Evolutionary conservation across 2,113 vertebrate species (phyloP), one percentile per base, ranked within the genome.

Genomic region (Shinisaurus crocodilurus): DNA sequence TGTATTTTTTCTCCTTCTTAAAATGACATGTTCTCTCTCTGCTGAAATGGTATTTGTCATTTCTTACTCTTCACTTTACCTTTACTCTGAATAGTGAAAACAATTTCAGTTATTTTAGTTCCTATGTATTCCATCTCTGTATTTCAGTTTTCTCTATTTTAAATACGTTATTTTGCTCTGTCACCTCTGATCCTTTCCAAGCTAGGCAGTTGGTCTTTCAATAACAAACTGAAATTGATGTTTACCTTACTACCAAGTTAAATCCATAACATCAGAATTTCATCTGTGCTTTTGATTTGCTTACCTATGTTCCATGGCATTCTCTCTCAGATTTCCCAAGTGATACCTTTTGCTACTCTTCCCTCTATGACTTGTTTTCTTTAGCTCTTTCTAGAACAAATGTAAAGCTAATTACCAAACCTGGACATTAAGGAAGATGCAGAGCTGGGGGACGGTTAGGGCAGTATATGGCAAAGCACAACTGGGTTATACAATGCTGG

Each of bases 371-470:
- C 13, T 45, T 43, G 29, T 15, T 60, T 34, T 88, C 45, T 32
- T 40, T 3, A 88, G 27, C 67, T 74, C 16, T 60, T 74, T 89
- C 40, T 40, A 83, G 67, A 57, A 54, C 29, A 75, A 5, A 34
- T 82, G 65, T 82, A 40, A 82, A 74, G 27, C 69, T 82, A 43
- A 88, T 88, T 72, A 74, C 25, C 48, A 89, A 25, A 72, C 67
- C 1, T 48, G 23, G 20, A 27, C 43, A 29, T 69, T 75, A 48
- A 63, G n/a, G 32, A 63, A 83, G 34, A 9, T 60, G 40, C 29
- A 84, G 37, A 82, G 32, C 0, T 82, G 16, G 16, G 27, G 67
- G n/a, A 60, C 2, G 32, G 12, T 7, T 50, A 89, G 37, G 15
- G 2, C 18, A 60, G 5, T 60, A 63, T n/a, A 63, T 60, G 25